Conservation (phyloP, 1,140 invertebrate species). For the Drosophila leontia region DNA sequence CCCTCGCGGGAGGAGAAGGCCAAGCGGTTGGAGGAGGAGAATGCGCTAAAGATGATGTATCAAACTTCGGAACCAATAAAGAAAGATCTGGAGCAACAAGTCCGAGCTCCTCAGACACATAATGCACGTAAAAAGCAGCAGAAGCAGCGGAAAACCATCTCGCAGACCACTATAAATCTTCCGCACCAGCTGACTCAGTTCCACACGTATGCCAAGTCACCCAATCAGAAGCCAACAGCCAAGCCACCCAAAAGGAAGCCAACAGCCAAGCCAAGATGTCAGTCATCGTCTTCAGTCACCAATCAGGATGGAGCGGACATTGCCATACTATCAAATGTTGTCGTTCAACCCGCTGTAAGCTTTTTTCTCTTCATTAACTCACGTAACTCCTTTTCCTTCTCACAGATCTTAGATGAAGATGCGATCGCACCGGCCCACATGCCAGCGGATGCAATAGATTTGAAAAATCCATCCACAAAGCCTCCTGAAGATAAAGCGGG, state of each 20-base stretch:
- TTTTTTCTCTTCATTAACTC: slow-evolving; percentile 19
- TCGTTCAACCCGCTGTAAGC: slow-evolving; percentile 28
- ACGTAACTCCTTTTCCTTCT: slow-evolving; percentile 60
- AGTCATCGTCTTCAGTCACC: not conserved
- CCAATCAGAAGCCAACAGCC: not conserved
- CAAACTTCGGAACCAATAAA: not conserved
- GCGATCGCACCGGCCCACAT: slow-evolving; percentile 8
- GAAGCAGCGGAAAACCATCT: not conserved
- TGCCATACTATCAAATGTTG: not conserved
- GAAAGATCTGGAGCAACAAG: not conserved
- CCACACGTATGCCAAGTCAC: not conserved
- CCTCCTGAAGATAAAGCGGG: not conserved
- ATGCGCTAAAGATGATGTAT: not conserved
- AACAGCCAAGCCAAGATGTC: not conserved
- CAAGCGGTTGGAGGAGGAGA: not conserved
- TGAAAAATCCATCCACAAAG: not conserved
- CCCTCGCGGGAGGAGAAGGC: slow-evolving; percentile 5
- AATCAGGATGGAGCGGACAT: not conserved
- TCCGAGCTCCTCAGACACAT: not conserved
- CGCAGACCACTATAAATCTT: not conserved
- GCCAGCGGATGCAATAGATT: slow-evolving; percentile 21
- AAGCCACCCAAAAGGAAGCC: not conserved
- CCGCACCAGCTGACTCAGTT: not conserved
- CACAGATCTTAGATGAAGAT: slow-evolving; percentile 38
- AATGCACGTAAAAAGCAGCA: not conserved